Base-by-base conservation (phyloP, 2,888 invertebrate genomes). In the Unio delphinus region DNA sequence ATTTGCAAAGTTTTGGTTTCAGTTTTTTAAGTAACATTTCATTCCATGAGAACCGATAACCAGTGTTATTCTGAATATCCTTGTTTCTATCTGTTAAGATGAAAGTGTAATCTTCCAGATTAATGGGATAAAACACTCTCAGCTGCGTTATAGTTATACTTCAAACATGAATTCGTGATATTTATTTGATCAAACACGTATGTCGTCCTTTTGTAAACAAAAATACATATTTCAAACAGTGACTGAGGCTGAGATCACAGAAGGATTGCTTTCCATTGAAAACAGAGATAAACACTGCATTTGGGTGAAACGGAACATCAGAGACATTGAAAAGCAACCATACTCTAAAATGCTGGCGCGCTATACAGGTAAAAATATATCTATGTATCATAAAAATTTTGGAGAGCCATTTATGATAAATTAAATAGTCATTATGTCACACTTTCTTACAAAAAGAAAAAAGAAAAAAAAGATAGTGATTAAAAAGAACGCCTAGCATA, bases 301-400 rank as follows among this genome's bases (percentile, higher is more conserved):
- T 11, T 86, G 85, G 85, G 78, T 84, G 54, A 80, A 80, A 59
- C 71, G 86, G 28, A 80, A 76, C 11, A 80, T 86, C 23, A 63
- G 71, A 17, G 79, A 80, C 59, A 82, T 86, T 18, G 79, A 82
- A 54, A 55, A 78, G 11, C 70, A 77, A 64, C 74, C 72, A 18
- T 67, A 69, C 15, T 73, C 68, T 59, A 76, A 68, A 18, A 69
- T 71, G 23, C 61, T 79, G 20, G 78, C 79, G n/a, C 73, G 81
- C 67, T 82, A 74, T 28, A 80, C 74, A 63, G 81, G 81, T 82
- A 69, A 70, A n/a, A 18, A 11, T 28, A 65, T 20, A 62, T 28
- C 1, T 45, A 23, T 11, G 11, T 1, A 15, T 7, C 15, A 58
- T 23, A 23, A 18, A 23, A 18, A 58, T 58, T 11, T 26, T 17